Evolutionary conservation across 1,140 invertebrate genomes (phyloP).

Genomic region (Charaxes varanes): DNA sequence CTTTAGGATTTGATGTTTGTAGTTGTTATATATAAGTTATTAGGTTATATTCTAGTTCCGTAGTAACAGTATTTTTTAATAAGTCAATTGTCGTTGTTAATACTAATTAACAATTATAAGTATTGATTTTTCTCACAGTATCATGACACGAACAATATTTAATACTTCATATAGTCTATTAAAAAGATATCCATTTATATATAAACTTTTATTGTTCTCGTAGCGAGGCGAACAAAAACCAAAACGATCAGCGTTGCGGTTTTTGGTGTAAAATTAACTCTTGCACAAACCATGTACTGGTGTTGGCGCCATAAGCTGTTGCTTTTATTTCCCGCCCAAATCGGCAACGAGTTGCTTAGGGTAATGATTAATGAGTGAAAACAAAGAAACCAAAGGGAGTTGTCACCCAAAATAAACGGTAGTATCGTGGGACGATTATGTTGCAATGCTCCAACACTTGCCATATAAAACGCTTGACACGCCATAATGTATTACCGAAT

Average conservation of each 20-base stretch:
- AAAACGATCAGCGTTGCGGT: neutral
- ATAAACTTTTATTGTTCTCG: neutral
- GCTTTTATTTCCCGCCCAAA: slow-evolving; percentile 45
- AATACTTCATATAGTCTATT: no score
- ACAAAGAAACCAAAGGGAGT: slow-evolving; percentile 35
- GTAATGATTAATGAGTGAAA: slow-evolving; percentile 58
- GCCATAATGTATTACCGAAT: no score
- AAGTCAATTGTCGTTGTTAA: no score
- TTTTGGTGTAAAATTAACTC: neutral
- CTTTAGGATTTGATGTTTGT: no score
- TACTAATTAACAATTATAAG: no score
- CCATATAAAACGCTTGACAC: no score
- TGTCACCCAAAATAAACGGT: slow-evolving; percentile 36
- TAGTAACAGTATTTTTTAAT: no score
- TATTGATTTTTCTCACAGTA: no score
- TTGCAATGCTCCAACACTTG: slow-evolving; percentile 7
- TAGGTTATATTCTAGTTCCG: no score
- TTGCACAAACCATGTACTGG: slow-evolving; percentile 1
- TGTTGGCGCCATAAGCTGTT: slow-evolving; percentile 46
- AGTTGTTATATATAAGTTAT: no score
- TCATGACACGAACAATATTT: slow-evolving; percentile 2
- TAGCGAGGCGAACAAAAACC: neutral
- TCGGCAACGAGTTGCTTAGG: slow-evolving; percentile 38
- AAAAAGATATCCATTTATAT: no score
- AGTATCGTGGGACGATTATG: slow-evolving; percentile 21